Base-by-base conservation (phyloP, 2,797 vertebrate species). In the Urocyon cinereoargenteus region DNA sequence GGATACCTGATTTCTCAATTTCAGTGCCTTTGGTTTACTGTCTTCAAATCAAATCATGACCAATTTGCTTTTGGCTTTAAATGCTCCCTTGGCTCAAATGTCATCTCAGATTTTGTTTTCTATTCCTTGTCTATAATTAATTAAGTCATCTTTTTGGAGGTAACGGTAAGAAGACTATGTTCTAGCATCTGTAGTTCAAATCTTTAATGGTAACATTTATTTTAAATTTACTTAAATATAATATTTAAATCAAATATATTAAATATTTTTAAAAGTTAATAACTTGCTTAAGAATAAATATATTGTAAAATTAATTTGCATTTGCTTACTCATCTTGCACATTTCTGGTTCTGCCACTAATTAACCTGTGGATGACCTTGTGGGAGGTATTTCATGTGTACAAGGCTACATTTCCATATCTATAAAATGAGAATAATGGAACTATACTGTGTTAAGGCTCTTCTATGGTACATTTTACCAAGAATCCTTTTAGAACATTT, bases 41-140 rank as follows among this genome's bases (percentile, higher is more conserved):
- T 96, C 90, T 98, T 98, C 93, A 98, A 98, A 98, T 98, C 98
- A 98, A 98, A 97, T 97, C 75, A 92, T 98, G 96, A 98, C 90
- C 91, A 88, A 55, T 98, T 98, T 98, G 94, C 51, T 66, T 93
- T 88, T 12, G 96, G 70, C 94, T 97, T 94, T 77, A 97, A 95
- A 93, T 91, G 45, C 2, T 84, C 64, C 85, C n/a, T 51, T 93
- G 72, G 31, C 81, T 98, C 96, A 98, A 97, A 97, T 98, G 92
- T 96, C 94, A 97, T 95, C 92, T 97, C 86, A 97, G 97, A 86
- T 92, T 97, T 98, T 98, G 95, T 98, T 98, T 98, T 94, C 85
- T 96, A 93, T 98, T 98, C 75, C 68, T 98, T 0, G 0, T 81
- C 85, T 96, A 45, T 98, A 98, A 98, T 98, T 98, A 96, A 96